phyloP scores from a whole-genome alignment of 2,797 vertebrate species.

The Schizopygopsis malacanthus region DNA sequence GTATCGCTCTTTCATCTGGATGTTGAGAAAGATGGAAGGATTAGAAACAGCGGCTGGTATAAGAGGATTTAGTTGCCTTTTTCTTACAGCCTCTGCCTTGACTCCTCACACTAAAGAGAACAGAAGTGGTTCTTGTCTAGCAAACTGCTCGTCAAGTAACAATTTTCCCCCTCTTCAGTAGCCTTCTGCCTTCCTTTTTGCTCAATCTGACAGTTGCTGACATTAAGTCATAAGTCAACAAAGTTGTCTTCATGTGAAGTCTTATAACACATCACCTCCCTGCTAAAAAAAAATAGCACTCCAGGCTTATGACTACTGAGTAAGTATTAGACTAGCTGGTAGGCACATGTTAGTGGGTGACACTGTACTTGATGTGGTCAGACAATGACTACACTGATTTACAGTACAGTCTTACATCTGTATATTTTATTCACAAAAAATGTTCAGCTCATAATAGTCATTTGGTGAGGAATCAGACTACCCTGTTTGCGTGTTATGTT shows the following conservation, averaged over 20 bases:
- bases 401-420: background rate
- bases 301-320: background rate
- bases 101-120: conserved; percentile 15
- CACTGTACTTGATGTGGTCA: background rate
- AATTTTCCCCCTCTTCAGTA: conserved; percentile 12
- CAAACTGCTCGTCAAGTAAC: conserved; percentile 29
- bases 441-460: background rate
- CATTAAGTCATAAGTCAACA: conserved; percentile 3
- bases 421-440: background rate
- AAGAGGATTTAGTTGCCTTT: conserved; percentile 43
- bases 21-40: conserved; percentile 49
- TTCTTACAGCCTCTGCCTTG: conserved; percentile 28
- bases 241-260: background rate
- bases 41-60: conserved; percentile 46
- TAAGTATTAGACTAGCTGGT: background rate
- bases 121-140: conserved; percentile 2
- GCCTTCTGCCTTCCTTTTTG: background rate
- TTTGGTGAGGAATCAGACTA: background rate
- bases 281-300: background rate
- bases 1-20: conserved; percentile 46
- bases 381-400: background rate
- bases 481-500: background rate
- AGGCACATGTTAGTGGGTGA: background rate
- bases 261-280: background rate
- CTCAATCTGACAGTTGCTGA: conserved; percentile 4